Evolutionary conservation across 2,113 vertebrate species (phyloP).

Genomic region (Copsychus sechellarum): DNA sequence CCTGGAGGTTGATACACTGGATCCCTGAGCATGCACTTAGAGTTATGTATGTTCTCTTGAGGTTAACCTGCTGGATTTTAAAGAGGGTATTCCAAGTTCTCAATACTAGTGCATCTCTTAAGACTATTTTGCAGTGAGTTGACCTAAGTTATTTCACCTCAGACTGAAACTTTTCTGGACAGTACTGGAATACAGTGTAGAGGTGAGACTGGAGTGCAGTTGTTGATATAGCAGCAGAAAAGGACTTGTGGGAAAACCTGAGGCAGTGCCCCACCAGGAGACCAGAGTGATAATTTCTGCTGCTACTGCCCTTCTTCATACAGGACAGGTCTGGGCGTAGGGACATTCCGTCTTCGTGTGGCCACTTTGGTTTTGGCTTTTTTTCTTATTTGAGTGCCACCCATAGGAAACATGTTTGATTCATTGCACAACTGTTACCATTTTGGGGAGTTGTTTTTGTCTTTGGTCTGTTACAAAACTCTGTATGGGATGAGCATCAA

Average conservation of each 20-base stretch:
- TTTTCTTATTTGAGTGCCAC: background rate
- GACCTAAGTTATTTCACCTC: background rate
- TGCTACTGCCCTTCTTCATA: background rate
- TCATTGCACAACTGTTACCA: background rate
- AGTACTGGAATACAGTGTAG: background rate
- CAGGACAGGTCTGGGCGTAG: background rate
- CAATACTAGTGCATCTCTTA: background rate
- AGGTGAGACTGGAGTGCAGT: background rate
- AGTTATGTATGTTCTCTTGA: background rate
- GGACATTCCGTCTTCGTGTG: background rate
- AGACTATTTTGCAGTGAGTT: background rate
- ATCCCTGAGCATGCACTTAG: background rate
- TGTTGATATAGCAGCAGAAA: background rate
- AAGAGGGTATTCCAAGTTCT: background rate
- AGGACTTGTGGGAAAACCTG: background rate
- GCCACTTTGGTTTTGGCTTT: background rate
- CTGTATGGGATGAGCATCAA: background rate
- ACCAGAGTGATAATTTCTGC: background rate
- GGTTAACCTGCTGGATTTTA: background rate
- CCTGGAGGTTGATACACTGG: background rate
- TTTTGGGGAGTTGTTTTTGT: background rate
- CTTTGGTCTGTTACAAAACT: background rate
- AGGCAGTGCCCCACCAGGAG: background rate
- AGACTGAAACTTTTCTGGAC: background rate
- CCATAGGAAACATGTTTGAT: background rate